Evolutionary conservation across 2,888 invertebrate species (phyloP).

Genomic region (Ennomos quercinarius): DNA sequence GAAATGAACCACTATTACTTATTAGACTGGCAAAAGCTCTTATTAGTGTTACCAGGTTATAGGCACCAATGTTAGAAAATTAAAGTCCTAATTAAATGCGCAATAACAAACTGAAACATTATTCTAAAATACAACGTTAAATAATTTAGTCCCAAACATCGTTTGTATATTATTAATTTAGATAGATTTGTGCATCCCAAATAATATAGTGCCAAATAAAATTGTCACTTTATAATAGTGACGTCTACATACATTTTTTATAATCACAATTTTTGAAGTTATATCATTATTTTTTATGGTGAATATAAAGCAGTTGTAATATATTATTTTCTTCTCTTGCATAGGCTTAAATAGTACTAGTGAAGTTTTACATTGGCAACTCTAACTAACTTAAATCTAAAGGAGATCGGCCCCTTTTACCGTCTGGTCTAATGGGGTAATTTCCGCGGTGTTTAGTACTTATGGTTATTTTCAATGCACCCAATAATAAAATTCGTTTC

Average conservation of each 20-base stretch:
- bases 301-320: not conserved
- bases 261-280: constrained; percentile 73
- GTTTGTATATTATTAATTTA: constrained; percentile 55
- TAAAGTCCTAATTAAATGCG: constrained; percentile 31
- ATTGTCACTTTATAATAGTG: constrained; percentile 38
- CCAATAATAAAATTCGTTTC: constrained; percentile 5
- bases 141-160: constrained; percentile 56
- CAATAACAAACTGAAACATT: constrained; percentile 54
- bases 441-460: no score
- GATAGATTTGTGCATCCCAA: constrained; percentile 80
- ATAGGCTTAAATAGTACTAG: no score
- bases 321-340: no score
- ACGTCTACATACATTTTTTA: constrained; percentile 57
- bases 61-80: constrained; percentile 38
- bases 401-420: no score
- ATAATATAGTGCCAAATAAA: constrained; percentile 82
- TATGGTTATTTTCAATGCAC: constrained; percentile 5
- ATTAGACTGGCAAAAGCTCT: constrained; percentile 30
- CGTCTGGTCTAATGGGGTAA: no score
- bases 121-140: constrained; percentile 56
- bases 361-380: no score
- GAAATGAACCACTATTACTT: not conserved
- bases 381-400: no score
- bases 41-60: constrained; percentile 53
- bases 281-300: constrained; percentile 46